Conservation (phyloP, 2,888 invertebrate species). For the Salticus scenicus region DNA sequence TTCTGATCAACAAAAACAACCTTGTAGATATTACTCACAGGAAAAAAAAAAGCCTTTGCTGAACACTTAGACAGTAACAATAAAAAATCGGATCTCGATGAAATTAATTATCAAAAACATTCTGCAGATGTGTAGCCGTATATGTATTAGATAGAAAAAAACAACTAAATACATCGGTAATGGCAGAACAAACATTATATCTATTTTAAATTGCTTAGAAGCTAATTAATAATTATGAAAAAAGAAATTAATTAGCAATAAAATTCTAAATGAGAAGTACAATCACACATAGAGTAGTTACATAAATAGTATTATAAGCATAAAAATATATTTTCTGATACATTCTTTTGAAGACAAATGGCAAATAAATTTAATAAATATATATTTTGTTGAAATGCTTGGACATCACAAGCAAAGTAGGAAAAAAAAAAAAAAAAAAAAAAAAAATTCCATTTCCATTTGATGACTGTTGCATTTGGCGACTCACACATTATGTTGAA, state of each 20-base stretch:
- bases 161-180: not conserved
- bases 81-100: too few relatives aligned
- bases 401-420: not conserved
- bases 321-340: constrained; percentile 1
- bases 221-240: not conserved
- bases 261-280: not conserved
- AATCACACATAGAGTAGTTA: not conserved
- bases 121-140: not conserved
- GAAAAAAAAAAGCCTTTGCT: too few relatives aligned
- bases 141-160: not conserved
- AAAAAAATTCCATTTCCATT: too few relatives aligned
- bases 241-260: not conserved
- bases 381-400: not conserved
- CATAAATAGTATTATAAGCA: not conserved
- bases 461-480: too few relatives aligned
- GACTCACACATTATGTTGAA: too few relatives aligned
- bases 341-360: not conserved
- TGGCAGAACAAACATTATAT: not conserved
- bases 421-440: too few relatives aligned
- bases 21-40: not conserved
- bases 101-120: not conserved
- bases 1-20: too few relatives aligned
- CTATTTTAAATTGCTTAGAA: not conserved
- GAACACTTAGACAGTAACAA: too few relatives aligned
- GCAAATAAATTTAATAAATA: not conserved